These are phyloP conservation scores for Megaceryle maxima DNA, from an alignment of 2,113 vertebrate species.

Conservation along the genomic window DNA sequence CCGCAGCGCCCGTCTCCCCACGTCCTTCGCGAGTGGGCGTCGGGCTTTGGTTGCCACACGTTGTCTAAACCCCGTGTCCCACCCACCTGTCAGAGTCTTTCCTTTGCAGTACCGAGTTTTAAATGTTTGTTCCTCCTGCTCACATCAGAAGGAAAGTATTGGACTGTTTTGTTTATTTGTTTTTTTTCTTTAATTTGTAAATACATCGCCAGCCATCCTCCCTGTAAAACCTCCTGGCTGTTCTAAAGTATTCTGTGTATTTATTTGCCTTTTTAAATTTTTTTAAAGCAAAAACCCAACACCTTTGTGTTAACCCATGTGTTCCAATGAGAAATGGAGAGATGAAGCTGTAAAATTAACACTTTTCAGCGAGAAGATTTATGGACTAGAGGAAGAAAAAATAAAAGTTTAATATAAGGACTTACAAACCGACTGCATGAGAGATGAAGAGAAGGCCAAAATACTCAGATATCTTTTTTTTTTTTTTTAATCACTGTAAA, in stretches of 20 bases:
- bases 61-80: background rate
- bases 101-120: background rate
- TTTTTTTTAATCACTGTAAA: slow-evolving; percentile 75
- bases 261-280: slow-evolving; percentile 16
- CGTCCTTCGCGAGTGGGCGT: background rate
- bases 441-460: slow-evolving; percentile 74
- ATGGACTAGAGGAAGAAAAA: slow-evolving; percentile 32
- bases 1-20: background rate
- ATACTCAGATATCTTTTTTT: slow-evolving; percentile 62
- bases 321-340: slow-evolving; percentile 41
- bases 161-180: background rate
- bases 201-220: background rate
- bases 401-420: slow-evolving; percentile 53
- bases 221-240: background rate
- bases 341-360: slow-evolving; percentile 27
- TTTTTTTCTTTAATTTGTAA: slow-evolving; percentile 43
- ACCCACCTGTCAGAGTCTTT: background rate
- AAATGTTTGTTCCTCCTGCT: background rate
- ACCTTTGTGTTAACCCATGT: slow-evolving; percentile 61
- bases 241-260: slow-evolving; percentile 44
- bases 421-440: slow-evolving; percentile 75
- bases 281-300: background rate
- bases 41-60: background rate
- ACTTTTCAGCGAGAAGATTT: slow-evolving; percentile 47
- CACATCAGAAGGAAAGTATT: background rate